Evolutionary conservation across 1,140 invertebrate species (phyloP).

Genomic region (Leucophenga varia): DNA sequence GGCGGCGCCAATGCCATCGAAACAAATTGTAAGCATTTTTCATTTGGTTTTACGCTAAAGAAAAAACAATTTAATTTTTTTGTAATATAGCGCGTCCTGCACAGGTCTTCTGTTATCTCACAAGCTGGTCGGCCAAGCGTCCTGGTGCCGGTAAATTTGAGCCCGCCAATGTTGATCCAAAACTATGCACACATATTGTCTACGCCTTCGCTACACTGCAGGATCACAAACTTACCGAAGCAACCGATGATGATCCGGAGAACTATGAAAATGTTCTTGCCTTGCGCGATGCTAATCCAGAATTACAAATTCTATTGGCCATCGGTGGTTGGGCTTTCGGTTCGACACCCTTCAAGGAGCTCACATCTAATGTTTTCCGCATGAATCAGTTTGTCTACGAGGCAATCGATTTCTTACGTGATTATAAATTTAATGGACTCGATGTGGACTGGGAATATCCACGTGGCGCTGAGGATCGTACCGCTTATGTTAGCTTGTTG

Average conservation of each 20-base stretch:
- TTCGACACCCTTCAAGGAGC: conserved; percentile 88
- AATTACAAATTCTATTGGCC: conserved; percentile 86
- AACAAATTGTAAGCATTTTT: conserved; percentile 60
- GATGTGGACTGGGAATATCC: conserved; percentile 98
- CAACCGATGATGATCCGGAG: conserved; percentile 76
- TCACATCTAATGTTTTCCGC: conserved; percentile 85
- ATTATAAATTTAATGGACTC: conserved; percentile 87
- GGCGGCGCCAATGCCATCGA: conserved; percentile 56
- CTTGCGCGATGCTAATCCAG: conserved; percentile 85
- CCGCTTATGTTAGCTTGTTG: conserved; percentile 77
- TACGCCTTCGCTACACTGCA: conserved; percentile 90
- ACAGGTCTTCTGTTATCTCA: conserved; percentile 90
- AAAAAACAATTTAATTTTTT: not conserved
- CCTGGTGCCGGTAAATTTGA: conserved; percentile 82
- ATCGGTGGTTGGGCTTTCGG: conserved; percentile 95
- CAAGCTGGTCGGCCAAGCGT: conserved; percentile 90
- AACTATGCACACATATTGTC: conserved; percentile 88
- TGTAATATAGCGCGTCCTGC: conserved; percentile 68
- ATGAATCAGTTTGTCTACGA: conserved; percentile 96
- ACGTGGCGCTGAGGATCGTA: conserved; percentile 80
- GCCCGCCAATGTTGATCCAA: conserved; percentile 84
- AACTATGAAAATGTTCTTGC: conserved; percentile 82
- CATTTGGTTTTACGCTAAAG: not conserved
- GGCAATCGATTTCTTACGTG: conserved; percentile 87
- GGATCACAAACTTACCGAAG: conserved; percentile 76